Base-by-base conservation (phyloP, 1,140 invertebrate genomes). In the Contarinia nasturtii region DNA sequence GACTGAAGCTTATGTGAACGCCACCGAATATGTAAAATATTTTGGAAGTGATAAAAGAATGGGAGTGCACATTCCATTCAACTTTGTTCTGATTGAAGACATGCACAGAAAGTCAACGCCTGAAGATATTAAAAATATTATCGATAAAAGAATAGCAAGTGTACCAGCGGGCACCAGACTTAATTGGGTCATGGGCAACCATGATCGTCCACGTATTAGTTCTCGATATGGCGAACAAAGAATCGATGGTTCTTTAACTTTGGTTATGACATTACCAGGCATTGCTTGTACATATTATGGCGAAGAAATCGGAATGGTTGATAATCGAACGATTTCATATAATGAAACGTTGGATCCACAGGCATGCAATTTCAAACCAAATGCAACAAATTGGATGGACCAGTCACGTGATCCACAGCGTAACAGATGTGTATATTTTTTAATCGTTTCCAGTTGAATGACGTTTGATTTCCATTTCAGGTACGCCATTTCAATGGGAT, bases 281-380 rank as follows among this genome's bases (percentile, higher is more conserved):
- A 75, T 83, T 3, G 71, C 79, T 7, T 73, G 87, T 12, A 80
- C 79, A 7, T 90, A 89, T 54, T 55, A 85, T 68, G 85, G 85
- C 10, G 85, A 89, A 60, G 86, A 89, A 62, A 72, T 89, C 40
- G 85, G 79, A 1, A 87, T 88, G 80, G 57, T 67, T 27, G 74
- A 87, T 61, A 72, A 69, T 21, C 51, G 53, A 1, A 64, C 68
- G 33, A 66, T 67, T 8, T 61, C 56, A 8, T 77, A 66, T 65
- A 53, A 66, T 41, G 64, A 72, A 5, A 75, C 71, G 0, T 55
- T 69, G 17, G 75, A 79, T 62, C 75, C 74, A 0, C 63, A 67
- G 33, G 73, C 65, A 11, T 70, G 65, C 48, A 73, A 74, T 54
- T 64, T 18, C 37, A 7, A 40, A 3, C 65, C 64, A 2, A 71